A percentile compares a stretch with the other conserved stretches of the same genome.
phyloP scores from a whole-genome alignment of 2,888 invertebrate genomes.

The Dexiosoma caninum region DNA sequence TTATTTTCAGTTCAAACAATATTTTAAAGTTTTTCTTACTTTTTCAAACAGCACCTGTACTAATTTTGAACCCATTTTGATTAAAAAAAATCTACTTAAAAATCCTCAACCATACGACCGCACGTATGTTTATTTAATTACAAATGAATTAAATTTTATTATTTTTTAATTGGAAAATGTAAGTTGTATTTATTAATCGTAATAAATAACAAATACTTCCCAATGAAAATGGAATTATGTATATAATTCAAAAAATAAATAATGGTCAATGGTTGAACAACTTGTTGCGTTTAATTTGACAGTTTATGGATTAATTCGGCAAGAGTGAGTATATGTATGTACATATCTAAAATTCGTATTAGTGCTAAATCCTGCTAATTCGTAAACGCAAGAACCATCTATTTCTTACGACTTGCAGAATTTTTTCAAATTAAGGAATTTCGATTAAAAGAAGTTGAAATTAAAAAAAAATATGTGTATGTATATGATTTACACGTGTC shows the following conservation, averaged over 20 bases:
- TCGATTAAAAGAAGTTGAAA: no score
- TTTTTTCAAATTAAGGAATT: no score
- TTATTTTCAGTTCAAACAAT: conserved; percentile 4
- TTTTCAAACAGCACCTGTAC: conserved; percentile 22
- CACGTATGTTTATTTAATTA: not conserved
- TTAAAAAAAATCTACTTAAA: conserved; percentile 32
- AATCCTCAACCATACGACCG: conserved; percentile 41
- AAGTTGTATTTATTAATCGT: no score
- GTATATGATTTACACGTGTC: no score
- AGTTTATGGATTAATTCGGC: not conserved
- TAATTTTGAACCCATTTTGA: conserved; percentile 29
- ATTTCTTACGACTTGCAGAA: no score
- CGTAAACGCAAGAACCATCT: no score
- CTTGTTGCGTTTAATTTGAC: conserved; percentile 3
- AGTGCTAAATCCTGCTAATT: no score
- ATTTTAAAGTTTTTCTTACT: conserved; percentile 21
- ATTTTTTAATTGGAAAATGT: conserved; percentile 4
- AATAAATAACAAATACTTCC: no score
- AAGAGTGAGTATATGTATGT: no score
- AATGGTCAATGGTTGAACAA: conserved; percentile 61
- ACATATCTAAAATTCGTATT: no score
- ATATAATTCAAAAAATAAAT: conserved; percentile 50
- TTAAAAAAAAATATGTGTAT: no score
- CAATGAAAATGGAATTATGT: not conserved
- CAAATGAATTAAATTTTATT: no score